Base-by-base conservation (phyloP, 2,797 vertebrate genomes). In the Threskiornis aethiopicus region DNA sequence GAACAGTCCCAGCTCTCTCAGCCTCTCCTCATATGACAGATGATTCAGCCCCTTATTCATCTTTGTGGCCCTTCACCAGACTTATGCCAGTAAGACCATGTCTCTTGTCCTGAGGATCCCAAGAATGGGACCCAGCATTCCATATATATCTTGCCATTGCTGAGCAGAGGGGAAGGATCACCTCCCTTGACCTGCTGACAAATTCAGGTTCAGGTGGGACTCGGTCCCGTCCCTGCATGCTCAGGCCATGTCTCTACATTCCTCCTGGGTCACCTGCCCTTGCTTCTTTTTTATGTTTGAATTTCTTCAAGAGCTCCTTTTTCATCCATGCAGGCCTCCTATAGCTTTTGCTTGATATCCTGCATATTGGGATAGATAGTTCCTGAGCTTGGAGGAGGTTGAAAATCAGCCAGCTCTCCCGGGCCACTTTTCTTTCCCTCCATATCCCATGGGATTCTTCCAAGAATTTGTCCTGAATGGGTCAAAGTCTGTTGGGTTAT, bases 301-400 rank as follows among this genome's bases (percentile, higher is more conserved):
- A 46, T 54, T 83, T 72, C 24, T 80, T 76, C 29, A 52, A 10
- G 39, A 78, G 6, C 1, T 51, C 5, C 16, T 71, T 58, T 9
- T 37, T 55, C 20, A 70, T n/a, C 19, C 7, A 4, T 62, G 18
- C 9, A 25, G 22, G 17, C 4, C 19, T 64, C 9, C n/a, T 7
- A 6, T 26, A 51, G 6, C 2, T 81, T 81, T 57, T 55, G 9
- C 69, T 89, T 72, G 9, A 35, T 72, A 35, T 65, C 28, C n/a
- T 42, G 47, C 5, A 19, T 5, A 2, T 35, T 71, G 16, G 28
- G 6, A 46, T 21, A 16, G 9, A n/a, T 7, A 1, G 1, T 12
- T 62, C 16, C 8, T 77, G 54, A 51, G 18, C 7, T 6, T 62
- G 69, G 77, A 76, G 44, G 18, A 54, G 8, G 42, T 1, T 73